These are phyloP conservation scores for Isichthys henryi DNA, from an alignment of 2,113 vertebrate species.

Conservation along the genomic window DNA sequence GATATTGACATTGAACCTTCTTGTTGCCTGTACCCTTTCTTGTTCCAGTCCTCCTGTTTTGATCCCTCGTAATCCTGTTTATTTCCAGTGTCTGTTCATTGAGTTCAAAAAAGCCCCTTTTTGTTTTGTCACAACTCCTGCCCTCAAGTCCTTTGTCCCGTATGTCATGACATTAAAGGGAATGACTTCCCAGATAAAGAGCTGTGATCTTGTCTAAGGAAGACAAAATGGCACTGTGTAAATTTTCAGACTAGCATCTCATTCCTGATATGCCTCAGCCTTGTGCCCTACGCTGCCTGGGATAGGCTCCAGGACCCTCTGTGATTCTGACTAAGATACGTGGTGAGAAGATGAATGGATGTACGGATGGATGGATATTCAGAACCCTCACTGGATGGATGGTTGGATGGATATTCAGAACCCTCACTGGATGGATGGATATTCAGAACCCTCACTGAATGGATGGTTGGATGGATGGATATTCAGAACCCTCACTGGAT, in stretches of 20 bases:
- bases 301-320: background rate
- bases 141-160: background rate
- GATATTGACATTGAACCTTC: background rate
- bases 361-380: background rate
- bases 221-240: slow-evolving; percentile 30
- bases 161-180: slow-evolving; percentile 14
- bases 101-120: background rate
- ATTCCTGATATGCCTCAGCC: slow-evolving; percentile 31
- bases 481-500: background rate
- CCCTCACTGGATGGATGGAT: too few relatives aligned
- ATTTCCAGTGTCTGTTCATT: background rate
- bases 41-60: background rate
- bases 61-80: background rate
- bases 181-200: slow-evolving; percentile 18
- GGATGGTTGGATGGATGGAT: background rate
- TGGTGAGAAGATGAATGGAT: background rate
- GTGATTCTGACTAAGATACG: background rate
- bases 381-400: too few relatives aligned
- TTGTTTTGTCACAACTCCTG: background rate
- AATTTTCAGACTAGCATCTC: background rate
- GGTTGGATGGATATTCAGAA: too few relatives aligned
- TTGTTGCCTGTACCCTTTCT: background rate
- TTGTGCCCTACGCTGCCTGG: slow-evolving; percentile 21
- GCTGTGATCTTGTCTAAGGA: slow-evolving; percentile 29
- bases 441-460: background rate